phyloP scores from a whole-genome alignment of 2,888 invertebrate species.

The Parnassius smintheus region DNA sequence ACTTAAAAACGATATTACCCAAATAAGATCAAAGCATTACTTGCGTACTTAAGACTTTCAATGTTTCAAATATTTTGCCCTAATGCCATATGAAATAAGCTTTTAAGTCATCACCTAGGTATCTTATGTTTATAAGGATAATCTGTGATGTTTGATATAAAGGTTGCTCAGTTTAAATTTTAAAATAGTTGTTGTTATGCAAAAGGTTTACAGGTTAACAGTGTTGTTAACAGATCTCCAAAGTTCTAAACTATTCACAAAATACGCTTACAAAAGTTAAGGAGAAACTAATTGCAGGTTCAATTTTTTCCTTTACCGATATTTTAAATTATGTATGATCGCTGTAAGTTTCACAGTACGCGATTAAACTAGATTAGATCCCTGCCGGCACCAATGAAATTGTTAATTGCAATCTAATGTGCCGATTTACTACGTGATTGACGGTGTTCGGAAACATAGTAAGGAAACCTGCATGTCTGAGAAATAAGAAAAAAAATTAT shows the following conservation, averaged over 20 bases:
- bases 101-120: constrained; percentile 5
- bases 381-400: no score
- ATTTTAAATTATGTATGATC: not conserved
- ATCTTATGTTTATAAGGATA: constrained; percentile 30
- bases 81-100: constrained; percentile 26
- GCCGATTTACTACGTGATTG: no score
- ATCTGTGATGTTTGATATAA: constrained; percentile 61
- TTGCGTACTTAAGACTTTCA: constrained; percentile 53
- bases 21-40: constrained; percentile 44
- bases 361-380: no score
- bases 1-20: not conserved
- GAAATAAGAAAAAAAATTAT: no score
- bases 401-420: no score
- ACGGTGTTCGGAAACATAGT: no score
- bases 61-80: constrained; percentile 37
- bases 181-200: constrained; percentile 46
- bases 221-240: constrained; percentile 6
- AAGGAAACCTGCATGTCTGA: no score
- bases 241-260: not conserved
- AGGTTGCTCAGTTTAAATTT: constrained; percentile 72
- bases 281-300: constrained; percentile 11
- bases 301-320: constrained; percentile 10
- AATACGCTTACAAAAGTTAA: not conserved
- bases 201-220: constrained; percentile 44
- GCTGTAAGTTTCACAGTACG: no score